Evolutionary conservation across 1,140 invertebrate genomes (phyloP).

Genomic region (Lerema accius): DNA sequence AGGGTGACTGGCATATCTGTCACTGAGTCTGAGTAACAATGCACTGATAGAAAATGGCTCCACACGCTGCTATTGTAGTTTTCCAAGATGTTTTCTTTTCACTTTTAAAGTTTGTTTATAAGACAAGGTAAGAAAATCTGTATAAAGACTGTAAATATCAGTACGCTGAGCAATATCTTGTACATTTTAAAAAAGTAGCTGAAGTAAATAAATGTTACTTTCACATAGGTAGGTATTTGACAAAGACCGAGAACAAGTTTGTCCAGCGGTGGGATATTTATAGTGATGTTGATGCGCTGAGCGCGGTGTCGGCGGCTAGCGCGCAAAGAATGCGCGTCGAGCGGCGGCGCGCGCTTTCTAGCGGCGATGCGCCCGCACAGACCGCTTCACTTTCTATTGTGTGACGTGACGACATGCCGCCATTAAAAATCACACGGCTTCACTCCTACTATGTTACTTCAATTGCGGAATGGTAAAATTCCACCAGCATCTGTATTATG

Average conservation of each 20-base stretch:
- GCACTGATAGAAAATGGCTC: too few species aligned
- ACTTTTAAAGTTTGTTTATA: too few species aligned
- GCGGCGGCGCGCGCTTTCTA: constrained; percentile 66
- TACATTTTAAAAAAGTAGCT: background rate
- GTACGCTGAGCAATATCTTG: too few species aligned
- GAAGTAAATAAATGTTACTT: constrained; percentile 1
- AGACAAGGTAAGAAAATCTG: too few species aligned
- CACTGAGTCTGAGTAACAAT: background rate
- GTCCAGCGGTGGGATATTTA: constrained; percentile 9
- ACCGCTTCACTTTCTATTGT: constrained; percentile 78
- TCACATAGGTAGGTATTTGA: background rate
- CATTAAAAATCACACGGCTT: constrained; percentile 32
- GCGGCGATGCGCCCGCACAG: constrained; percentile 68
- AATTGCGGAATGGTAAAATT: constrained; percentile 2
- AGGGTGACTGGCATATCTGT: constrained; percentile 20
- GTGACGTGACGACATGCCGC: constrained; percentile 46
- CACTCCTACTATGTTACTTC: constrained; percentile 20
- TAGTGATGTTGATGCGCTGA: constrained; percentile 32
- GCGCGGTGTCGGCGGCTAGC: constrained; percentile 35
- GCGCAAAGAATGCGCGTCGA: constrained; percentile 49
- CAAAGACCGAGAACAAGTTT: constrained; percentile 8
- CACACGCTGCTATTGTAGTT: too few species aligned
- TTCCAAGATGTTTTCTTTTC: too few species aligned
- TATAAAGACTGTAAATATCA: too few species aligned
- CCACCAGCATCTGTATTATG: background rate